Percentiles rank a stretch among this genome's conserved stretches.
phyloP scores from a whole-genome alignment of 2,888 invertebrate genomes.

The Coleophora flavipennella region DNA sequence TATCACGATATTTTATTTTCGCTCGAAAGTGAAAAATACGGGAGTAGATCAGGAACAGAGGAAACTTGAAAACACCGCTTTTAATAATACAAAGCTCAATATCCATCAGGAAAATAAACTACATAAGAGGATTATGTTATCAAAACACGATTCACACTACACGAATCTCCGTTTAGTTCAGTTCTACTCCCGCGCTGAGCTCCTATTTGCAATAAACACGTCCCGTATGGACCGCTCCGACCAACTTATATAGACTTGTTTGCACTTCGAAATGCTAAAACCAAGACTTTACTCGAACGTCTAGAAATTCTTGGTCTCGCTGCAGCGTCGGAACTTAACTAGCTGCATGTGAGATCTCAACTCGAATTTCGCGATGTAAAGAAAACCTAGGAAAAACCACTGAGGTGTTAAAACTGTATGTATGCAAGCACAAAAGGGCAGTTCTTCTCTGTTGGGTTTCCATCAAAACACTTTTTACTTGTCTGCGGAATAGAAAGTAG shows the following conservation, averaged over 20 bases:
- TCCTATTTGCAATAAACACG: conserved; percentile 59
- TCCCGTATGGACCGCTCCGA: conserved; percentile 36
- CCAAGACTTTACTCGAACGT: conserved; percentile 38
- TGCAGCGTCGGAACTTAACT: conserved; percentile 30
- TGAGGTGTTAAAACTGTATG: too few relatives aligned
- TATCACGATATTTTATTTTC: too few relatives aligned
- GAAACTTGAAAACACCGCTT: too few relatives aligned
- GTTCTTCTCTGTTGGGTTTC: too few relatives aligned
- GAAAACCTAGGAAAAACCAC: background rate
- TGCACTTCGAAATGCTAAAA: conserved; percentile 49
- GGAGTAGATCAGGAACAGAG: too few relatives aligned
- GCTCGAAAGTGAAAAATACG: too few relatives aligned
- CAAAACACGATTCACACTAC: conserved; percentile 5
- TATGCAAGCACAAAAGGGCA: too few relatives aligned
- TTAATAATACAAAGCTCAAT: conserved; percentile 15
- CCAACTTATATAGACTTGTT: conserved; percentile 48
- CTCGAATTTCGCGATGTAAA: conserved; percentile 11
- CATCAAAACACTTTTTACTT: background rate
- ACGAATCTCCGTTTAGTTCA: conserved; percentile 23
- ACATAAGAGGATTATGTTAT: conserved; percentile 5
- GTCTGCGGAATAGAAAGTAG: background rate
- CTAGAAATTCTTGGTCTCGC: conserved; percentile 34
- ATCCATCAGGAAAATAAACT: conserved; percentile 38
- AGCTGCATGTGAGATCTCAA: conserved; percentile 23
- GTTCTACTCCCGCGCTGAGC: conserved; percentile 28